phyloP scores from a whole-genome alignment of 2,888 invertebrate genomes.

The Volucella zonaria region DNA sequence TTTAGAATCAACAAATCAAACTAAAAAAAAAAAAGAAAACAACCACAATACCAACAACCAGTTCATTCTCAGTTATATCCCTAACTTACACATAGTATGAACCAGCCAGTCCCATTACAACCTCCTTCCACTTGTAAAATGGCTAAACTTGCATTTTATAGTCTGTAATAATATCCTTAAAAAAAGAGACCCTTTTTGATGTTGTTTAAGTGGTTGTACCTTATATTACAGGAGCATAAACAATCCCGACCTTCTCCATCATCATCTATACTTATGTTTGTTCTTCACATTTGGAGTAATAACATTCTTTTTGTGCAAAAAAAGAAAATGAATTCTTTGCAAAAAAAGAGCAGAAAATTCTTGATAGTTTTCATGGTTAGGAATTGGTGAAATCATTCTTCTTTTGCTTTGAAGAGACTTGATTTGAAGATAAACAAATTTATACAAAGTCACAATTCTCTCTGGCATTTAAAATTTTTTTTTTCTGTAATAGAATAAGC shows the following conservation, averaged over 20 bases:
- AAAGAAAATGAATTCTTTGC: no score
- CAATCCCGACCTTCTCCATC: neutral
- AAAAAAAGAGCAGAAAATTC: no score
- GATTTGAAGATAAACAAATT: no score
- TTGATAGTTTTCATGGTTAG: no score
- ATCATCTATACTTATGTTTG: neutral
- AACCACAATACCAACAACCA: neutral
- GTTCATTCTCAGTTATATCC: slow-evolving; percentile 56
- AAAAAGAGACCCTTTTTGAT: slow-evolving; percentile 23
- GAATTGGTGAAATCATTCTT: no score
- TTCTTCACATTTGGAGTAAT: neutral
- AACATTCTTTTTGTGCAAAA: no score
- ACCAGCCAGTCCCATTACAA: slow-evolving; percentile 24
- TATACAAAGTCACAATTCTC: no score
- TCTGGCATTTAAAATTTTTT: no score
- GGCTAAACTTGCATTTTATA: slow-evolving; percentile 59
- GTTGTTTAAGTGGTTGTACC: slow-evolving; percentile 1
- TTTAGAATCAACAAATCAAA: slow-evolving; percentile 78
- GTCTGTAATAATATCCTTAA: slow-evolving; percentile 26
- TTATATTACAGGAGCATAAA: neutral
- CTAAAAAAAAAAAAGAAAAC: slow-evolving; percentile 10
- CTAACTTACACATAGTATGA: slow-evolving; percentile 34
- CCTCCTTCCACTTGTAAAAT: slow-evolving; percentile 36
- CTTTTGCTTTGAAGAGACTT: no score
- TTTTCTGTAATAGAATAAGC: no score